Percentiles rank a stretch among this genome's conserved stretches.
Conservation (phyloP, 2,888 invertebrate species). For the Noctua pronuba region DNA sequence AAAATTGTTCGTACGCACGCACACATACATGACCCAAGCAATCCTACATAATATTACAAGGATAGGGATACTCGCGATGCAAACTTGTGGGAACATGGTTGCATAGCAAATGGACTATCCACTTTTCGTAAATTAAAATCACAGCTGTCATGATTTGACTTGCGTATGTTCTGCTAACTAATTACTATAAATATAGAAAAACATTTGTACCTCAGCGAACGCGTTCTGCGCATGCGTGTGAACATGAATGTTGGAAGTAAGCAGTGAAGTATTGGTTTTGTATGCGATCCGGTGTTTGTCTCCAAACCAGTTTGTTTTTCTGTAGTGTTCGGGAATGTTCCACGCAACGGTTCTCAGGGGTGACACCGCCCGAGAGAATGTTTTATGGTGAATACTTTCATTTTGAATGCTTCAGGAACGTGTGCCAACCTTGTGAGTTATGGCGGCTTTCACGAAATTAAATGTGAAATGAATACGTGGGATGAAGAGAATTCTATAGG, state of each 20-base stretch:
- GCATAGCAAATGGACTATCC: neutral
- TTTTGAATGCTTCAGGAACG: conserved; percentile 22
- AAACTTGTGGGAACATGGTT: neutral
- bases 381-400: conserved; percentile 26
- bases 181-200: neutral
- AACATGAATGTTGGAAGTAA: no score
- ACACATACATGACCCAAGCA: neutral
- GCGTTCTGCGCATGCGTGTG: neutral
- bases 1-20: neutral
- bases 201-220: neutral
- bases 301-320: neutral
- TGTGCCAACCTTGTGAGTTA: conserved; percentile 15
- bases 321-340: conserved; percentile 3
- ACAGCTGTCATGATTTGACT: neutral
- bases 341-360: conserved; percentile 4
- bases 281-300: neutral
- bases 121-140: neutral
- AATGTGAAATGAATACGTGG: conserved; percentile 17
- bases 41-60: neutral
- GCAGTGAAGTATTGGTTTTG: neutral
- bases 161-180: neutral
- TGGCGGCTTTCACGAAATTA: conserved; percentile 25
- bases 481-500: neutral
- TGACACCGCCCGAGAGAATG: neutral
- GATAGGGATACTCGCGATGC: neutral